Evolutionary conservation across 1,140 invertebrate species (phyloP), one percentile per base, ranked within the genome.

Genomic region (Pseudoatta argentina): DNA sequence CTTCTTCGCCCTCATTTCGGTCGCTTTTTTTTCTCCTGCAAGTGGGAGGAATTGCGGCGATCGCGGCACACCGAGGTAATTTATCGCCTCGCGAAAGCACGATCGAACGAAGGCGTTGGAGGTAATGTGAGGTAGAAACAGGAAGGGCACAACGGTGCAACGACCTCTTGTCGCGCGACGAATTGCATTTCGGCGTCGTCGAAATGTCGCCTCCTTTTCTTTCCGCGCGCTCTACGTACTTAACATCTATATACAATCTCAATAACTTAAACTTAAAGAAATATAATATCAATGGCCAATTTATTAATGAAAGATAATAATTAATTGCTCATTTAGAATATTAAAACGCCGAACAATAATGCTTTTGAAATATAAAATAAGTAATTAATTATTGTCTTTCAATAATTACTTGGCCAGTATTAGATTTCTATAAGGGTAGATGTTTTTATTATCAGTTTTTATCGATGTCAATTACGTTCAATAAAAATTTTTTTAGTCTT

Each of bases 151-250:
- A 24, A 7, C 69, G 39, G 79, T 83, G 86, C 87, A 92, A 92
- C 72, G 88, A 91, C 88, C 86, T 85, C 61, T 83, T 71, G 89
- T 61, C 71, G 79, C 59, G 87, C 87, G 71, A 91, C 77, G 81
- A 87, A 91, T 91, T 91, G 86, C 90, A 89, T 88, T 82, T 86
- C 55, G 79, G 79, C 79, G 69, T 83, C 69, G 79, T 83, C 57
- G 79, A 75, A 73, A 48, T 57, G 55, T 61, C 79, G 67, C 69
- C 79, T 73, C 48, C 57, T 83, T 73, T 82, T 79, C 61, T 85
- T 78, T 77, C 72, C 61, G 16, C 59, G 21, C 34, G 21, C 48
- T 18, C 30, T 24, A 55, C 8, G 73, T 61, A 69, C 16, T 10
- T 39, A 39, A 39, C 30, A n/a, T 69, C 27, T 27, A n/a, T 39